Evolutionary conservation across 1,140 invertebrate genomes (phyloP).

Genomic region (Andrena cerasifolii): DNA sequence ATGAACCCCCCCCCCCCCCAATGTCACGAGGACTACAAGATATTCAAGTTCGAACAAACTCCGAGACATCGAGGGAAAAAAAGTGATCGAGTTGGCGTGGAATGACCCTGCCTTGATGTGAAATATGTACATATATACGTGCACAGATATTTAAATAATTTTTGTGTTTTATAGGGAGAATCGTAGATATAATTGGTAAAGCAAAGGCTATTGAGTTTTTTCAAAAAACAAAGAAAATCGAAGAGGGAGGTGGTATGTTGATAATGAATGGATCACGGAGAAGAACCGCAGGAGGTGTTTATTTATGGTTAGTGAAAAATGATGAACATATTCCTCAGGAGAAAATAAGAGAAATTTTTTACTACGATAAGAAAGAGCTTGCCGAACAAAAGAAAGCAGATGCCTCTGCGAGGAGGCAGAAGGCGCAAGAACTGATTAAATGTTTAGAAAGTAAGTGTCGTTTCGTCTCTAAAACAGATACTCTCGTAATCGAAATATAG

Average conservation of each 20-base stretch:
- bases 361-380: slow-evolving; percentile 85
- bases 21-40: too few species aligned
- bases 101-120: too few species aligned
- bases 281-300: slow-evolving; percentile 92
- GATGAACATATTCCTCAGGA: slow-evolving; percentile 87
- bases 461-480: slow-evolving; percentile 15
- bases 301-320: slow-evolving; percentile 90
- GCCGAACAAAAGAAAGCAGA: slow-evolving; percentile 82
- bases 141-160: slow-evolving; percentile 1
- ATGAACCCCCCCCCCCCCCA: too few species aligned
- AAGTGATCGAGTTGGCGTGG: too few species aligned
- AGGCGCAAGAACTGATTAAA: slow-evolving; percentile 86
- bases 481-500: slow-evolving; percentile 60
- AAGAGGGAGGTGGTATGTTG: slow-evolving; percentile 91
- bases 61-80: too few species aligned
- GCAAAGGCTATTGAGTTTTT: slow-evolving; percentile 89
- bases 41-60: neutral
- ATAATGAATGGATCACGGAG: slow-evolving; percentile 91
- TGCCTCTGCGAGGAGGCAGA: slow-evolving; percentile 82
- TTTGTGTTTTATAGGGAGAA: slow-evolving; percentile 84
- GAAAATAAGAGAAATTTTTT: slow-evolving; percentile 88
- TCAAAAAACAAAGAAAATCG: slow-evolving; percentile 90
- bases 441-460: slow-evolving; percentile 82
- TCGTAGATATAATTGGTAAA: slow-evolving; percentile 88
- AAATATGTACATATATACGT: neutral